Evolutionary conservation across 2,888 invertebrate genomes (phyloP).

Genomic region (Campopleginae sp.): DNA sequence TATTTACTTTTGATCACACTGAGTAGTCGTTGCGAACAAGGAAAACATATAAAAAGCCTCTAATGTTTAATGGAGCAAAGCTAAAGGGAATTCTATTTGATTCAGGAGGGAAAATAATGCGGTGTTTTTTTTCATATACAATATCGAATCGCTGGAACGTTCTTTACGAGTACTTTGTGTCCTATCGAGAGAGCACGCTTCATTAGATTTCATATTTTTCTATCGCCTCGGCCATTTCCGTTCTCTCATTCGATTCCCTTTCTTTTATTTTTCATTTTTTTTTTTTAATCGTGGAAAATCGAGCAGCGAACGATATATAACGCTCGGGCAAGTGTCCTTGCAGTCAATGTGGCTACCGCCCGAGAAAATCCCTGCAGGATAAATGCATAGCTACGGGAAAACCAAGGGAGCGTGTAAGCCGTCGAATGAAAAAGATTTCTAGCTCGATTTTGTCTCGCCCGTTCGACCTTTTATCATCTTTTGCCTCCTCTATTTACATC

Average conservation of each 20-base stretch:
- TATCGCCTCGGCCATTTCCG: background rate
- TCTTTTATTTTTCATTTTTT: slow-evolving; percentile 14
- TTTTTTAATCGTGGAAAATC: slow-evolving; percentile 45
- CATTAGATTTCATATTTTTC: slow-evolving; percentile 30
- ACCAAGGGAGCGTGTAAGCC: slow-evolving; percentile 15
- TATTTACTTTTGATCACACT: background rate
- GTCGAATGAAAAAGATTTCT: slow-evolving; percentile 37
- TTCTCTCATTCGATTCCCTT: background rate
- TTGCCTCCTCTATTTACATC: slow-evolving; percentile 2
- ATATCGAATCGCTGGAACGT: background rate
- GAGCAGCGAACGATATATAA: slow-evolving; percentile 15
- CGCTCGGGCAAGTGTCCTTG: slow-evolving; percentile 31
- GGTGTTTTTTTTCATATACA: slow-evolving; percentile 4
- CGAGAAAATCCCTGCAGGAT: slow-evolving; percentile 3
- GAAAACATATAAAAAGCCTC: background rate
- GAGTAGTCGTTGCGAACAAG: background rate
- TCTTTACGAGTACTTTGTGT: slow-evolving; percentile 23
- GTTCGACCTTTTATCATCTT: slow-evolving; percentile 4
- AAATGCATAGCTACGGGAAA: slow-evolving; percentile 40
- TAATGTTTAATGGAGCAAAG: slow-evolving; percentile 22
- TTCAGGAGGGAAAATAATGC: slow-evolving; percentile 2
- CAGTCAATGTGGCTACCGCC: slow-evolving; percentile 13
- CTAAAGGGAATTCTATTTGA: background rate
- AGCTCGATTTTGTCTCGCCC: slow-evolving; percentile 31
- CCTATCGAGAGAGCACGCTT: slow-evolving; percentile 39